phyloP scores from a whole-genome alignment of 1,140 invertebrate species.

The Drosophila orena region DNA sequence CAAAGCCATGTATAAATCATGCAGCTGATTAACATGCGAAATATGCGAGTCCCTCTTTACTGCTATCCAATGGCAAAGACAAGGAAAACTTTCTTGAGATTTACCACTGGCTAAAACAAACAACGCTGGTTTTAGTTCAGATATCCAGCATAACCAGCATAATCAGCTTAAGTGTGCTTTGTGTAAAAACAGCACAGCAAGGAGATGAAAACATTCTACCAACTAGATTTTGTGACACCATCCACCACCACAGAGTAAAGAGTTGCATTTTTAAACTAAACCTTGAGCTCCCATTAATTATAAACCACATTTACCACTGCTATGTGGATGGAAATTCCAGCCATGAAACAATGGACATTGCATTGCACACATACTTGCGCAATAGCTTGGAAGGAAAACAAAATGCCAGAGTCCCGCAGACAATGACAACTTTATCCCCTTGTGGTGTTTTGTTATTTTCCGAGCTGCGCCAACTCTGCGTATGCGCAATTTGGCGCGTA shows the following conservation, averaged over 20 bases:
- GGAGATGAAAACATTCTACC: not conserved
- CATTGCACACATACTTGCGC: slow-evolving; percentile 13
- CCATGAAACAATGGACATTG: slow-evolving; percentile 7
- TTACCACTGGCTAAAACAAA: slow-evolving; percentile 8
- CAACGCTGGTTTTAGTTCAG: not conserved
- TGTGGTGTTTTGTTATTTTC: not conserved
- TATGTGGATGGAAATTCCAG: slow-evolving; percentile 2
- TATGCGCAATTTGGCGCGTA: slow-evolving; percentile 39
- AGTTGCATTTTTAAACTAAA: not conserved
- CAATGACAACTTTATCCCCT: slow-evolving; percentile 20
- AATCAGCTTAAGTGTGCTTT: not conserved
- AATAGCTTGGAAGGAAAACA: slow-evolving; percentile 3
- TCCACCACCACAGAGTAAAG: not conserved
- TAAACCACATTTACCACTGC: not conserved
- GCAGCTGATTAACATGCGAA: slow-evolving; percentile 45
- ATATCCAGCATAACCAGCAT: not conserved
- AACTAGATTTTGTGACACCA: not conserved
- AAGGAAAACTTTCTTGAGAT: slow-evolving; percentile 46
- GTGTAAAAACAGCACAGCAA: not conserved
- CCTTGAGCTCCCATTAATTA: not conserved
- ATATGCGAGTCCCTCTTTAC: slow-evolving; percentile 25
- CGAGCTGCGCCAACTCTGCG: slow-evolving; percentile 19
- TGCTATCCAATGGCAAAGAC: slow-evolving; percentile 25
- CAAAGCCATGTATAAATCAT: slow-evolving; percentile 40
- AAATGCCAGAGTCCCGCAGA: not conserved